These are phyloP conservation scores for Drosophila willistoni DNA, from an alignment of 1,140 invertebrate species.

Conservation along the genomic window DNA sequence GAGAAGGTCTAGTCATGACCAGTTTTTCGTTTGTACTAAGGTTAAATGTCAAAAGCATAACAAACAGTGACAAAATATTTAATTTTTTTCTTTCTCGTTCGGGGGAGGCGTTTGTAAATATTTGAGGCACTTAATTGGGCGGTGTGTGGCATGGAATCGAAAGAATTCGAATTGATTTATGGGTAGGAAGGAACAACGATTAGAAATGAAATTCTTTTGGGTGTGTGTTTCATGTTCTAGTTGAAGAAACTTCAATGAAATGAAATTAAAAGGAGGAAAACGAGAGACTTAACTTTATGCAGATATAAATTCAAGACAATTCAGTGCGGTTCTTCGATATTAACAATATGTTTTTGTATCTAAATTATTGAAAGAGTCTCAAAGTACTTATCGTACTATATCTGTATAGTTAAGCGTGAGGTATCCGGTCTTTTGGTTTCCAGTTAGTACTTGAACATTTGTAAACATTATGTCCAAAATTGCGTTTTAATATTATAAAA, in stretches of 20 bases:
- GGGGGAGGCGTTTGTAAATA: constrained; percentile 73
- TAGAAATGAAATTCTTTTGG: constrained; percentile 25
- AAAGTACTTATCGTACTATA: too few relatives aligned
- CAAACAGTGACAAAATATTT: constrained; percentile 80
- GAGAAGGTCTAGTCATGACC: constrained; percentile 34
- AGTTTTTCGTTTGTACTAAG: constrained; percentile 43
- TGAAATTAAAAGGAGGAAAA: background rate
- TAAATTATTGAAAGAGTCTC: too few relatives aligned
- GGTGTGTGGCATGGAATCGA: constrained; percentile 36
- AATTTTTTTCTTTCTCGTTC: constrained; percentile 43
- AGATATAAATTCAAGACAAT: too few relatives aligned
- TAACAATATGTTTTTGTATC: too few relatives aligned
- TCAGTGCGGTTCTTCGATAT: too few relatives aligned
- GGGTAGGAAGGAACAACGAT: constrained; percentile 47
- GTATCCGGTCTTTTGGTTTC: too few relatives aligned
- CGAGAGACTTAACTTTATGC: background rate
- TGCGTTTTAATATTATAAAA: too few relatives aligned
- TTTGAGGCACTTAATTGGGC: constrained; percentile 77
- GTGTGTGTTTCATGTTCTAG: background rate
- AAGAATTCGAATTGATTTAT: constrained; percentile 66
- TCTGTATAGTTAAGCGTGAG: too few relatives aligned
- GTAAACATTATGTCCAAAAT: too few relatives aligned
- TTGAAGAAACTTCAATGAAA: background rate
- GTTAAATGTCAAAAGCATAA: constrained; percentile 75
- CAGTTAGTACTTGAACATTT: too few relatives aligned